Evolutionary conservation across 2,113 vertebrate genomes (phyloP).

Genomic region (Hippocampus zosterae): DNA sequence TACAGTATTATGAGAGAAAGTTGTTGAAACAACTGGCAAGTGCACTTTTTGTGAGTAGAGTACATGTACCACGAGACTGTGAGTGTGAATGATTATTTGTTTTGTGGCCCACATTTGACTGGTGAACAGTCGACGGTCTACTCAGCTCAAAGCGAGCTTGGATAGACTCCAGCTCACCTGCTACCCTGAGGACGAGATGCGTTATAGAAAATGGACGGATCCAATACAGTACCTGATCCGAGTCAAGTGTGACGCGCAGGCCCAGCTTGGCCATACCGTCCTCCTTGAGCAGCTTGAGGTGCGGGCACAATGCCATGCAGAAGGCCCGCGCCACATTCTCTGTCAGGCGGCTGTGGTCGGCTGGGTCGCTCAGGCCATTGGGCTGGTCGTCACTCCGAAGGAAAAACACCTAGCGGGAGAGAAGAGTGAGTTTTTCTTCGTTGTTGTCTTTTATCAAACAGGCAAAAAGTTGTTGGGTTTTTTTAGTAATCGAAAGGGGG

Average conservation of each 20-base stretch:
- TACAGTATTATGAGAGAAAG: too few species aligned
- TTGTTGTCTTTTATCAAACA: not conserved
- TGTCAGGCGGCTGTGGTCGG: constrained; percentile 91
- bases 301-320: constrained; percentile 90
- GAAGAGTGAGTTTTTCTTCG: not conserved
- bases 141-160: too few species aligned
- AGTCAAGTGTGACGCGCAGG: constrained; percentile 88
- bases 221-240: constrained; percentile 80
- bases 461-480: not conserved
- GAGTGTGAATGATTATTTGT: too few species aligned
- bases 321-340: constrained; percentile 95
- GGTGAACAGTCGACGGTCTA: too few species aligned
- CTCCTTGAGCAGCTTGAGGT: constrained; percentile 93
- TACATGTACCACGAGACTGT: too few species aligned
- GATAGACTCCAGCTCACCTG: too few species aligned
- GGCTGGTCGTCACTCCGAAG: constrained; percentile 91
- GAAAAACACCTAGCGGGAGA: constrained; percentile 86
- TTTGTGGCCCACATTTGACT: too few species aligned
- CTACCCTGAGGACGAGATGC: too few species aligned
- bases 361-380: constrained; percentile 85
- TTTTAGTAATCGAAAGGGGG: too few species aligned
- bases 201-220: constrained; percentile 2
- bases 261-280: constrained; percentile 96
- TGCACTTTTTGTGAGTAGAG: too few species aligned
- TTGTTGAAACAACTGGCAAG: too few species aligned